A percentile compares a stretch with the other conserved stretches of the same genome.
Evolutionary conservation across 2,888 invertebrate genomes (phyloP).

Genomic region (Zootermopsis nevadensis): DNA sequence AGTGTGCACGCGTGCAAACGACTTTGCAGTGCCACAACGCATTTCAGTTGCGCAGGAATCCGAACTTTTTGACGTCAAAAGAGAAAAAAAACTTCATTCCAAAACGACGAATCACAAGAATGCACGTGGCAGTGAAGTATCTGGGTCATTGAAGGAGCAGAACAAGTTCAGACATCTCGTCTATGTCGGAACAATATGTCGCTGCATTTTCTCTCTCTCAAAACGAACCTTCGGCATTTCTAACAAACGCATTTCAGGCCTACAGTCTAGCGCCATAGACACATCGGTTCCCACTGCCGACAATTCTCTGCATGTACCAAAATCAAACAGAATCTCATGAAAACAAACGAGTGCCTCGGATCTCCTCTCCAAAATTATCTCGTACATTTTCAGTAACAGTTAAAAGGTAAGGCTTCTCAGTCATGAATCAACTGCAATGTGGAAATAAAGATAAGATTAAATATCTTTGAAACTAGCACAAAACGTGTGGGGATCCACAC

Average conservation of each 20-base stretch:
- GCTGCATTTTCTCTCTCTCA: slow-evolving; percentile 5
- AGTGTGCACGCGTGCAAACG: background rate
- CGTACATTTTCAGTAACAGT: too few species aligned
- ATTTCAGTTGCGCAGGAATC: background rate
- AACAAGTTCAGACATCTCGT: background rate
- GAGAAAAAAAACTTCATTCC: background rate
- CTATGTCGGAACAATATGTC: background rate
- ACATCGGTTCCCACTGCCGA: background rate
- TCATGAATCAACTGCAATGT: too few species aligned
- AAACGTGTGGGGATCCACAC: too few species aligned
- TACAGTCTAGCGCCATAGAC: background rate
- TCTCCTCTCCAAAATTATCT: too few species aligned
- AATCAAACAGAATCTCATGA: too few species aligned
- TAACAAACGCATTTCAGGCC: background rate
- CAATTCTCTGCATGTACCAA: too few species aligned
- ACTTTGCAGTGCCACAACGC: background rate
- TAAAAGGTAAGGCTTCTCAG: too few species aligned
- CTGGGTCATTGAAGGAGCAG: background rate
- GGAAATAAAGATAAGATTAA: too few species aligned
- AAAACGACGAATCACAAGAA: background rate
- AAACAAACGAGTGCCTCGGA: too few species aligned
- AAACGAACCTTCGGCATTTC: background rate
- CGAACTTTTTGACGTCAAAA: background rate
- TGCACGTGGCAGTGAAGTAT: background rate
- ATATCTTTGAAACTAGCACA: too few species aligned